A percentile compares a stretch with the other conserved stretches of the same genome.
These are phyloP conservation scores for Synanthedon formicaeformis DNA, from an alignment of 2,888 invertebrate species.

Conservation along the genomic window DNA sequence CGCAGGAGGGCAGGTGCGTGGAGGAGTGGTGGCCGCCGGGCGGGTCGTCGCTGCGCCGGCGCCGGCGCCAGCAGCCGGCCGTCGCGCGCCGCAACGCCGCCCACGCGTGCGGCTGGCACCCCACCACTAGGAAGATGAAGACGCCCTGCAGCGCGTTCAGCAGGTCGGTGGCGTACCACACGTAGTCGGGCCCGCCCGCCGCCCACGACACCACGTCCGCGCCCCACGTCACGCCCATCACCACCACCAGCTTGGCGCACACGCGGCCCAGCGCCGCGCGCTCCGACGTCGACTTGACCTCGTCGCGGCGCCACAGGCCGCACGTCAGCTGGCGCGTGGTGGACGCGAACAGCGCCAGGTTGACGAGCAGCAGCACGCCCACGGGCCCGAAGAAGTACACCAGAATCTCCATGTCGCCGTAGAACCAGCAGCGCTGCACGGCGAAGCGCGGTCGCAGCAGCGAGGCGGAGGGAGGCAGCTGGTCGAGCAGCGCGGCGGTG, in stretches of 20 bases:
- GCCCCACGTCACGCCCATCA: conserved; percentile 69
- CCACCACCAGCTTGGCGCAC: conserved; percentile 85
- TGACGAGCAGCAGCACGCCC: conserved; percentile 81
- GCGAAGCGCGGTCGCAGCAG: conserved; percentile 84
- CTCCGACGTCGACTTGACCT: conserved; percentile 82
- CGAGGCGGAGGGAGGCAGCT: conserved; percentile 66
- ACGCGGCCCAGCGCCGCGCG: conserved; percentile 84
- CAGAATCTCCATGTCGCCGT: conserved; percentile 83
- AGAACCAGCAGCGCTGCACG: conserved; percentile 85
- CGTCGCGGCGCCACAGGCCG: conserved; percentile 88
- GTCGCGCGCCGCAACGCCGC: conserved; percentile 46
- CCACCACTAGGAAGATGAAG: conserved; percentile 89
- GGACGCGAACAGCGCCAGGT: conserved; percentile 82
- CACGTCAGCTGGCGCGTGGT: conserved; percentile 88
- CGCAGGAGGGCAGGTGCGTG: conserved; percentile 85
- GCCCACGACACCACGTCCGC: conserved; percentile 88
- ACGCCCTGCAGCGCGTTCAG: conserved; percentile 90
- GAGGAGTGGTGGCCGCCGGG: conserved; percentile 72
- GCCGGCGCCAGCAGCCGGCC: conserved; percentile 64
- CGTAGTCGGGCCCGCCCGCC: conserved; percentile 81
- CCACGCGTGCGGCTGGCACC: conserved; percentile 86
- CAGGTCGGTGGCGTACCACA: conserved; percentile 88
- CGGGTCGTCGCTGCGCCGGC: conserved; percentile 57
- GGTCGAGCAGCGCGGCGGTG: conserved; percentile 79
- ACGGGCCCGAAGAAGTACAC: conserved; percentile 89